phyloP scores from a whole-genome alignment of 2,888 invertebrate genomes.

The Hybos culiciformis region DNA sequence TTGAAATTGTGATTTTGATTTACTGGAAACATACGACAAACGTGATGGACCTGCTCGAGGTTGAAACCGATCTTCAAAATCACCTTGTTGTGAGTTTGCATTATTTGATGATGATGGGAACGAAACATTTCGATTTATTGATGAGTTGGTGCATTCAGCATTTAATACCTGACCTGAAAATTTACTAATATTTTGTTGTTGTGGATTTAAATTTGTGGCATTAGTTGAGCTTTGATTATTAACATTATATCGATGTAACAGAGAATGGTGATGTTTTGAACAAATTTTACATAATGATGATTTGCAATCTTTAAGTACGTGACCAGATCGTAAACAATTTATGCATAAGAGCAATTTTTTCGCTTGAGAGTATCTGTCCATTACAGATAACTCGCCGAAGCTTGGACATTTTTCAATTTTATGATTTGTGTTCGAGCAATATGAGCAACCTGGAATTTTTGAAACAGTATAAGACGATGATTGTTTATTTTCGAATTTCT shows the following conservation, averaged over 20 bases:
- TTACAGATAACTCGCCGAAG: not conserved
- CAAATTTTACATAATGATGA: constrained; percentile 4
- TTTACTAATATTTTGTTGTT: not conserved
- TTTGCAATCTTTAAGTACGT: constrained; percentile 3
- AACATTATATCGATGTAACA: constrained; percentile 3
- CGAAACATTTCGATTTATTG: not conserved
- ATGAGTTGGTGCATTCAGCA: too few relatives aligned
- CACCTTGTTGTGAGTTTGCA: not conserved
- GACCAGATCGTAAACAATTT: constrained; percentile 6
- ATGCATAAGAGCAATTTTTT: constrained; percentile 2
- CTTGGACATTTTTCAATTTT: not conserved
- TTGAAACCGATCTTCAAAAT: too few relatives aligned
- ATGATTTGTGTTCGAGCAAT: not conserved
- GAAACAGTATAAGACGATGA: too few relatives aligned
- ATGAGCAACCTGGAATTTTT: too few relatives aligned
- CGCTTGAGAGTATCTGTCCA: not conserved
- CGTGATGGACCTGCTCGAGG: too few relatives aligned
- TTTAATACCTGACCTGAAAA: too few relatives aligned
- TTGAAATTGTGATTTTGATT: too few relatives aligned
- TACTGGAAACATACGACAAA: too few relatives aligned
- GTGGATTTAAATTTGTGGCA: not conserved
- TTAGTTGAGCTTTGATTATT: not conserved
- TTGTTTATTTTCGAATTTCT: too few relatives aligned
- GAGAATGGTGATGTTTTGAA: constrained; percentile 3
- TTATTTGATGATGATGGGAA: not conserved